phyloP scores from a whole-genome alignment of 2,888 invertebrate species.

The Deilephila porcellus region DNA sequence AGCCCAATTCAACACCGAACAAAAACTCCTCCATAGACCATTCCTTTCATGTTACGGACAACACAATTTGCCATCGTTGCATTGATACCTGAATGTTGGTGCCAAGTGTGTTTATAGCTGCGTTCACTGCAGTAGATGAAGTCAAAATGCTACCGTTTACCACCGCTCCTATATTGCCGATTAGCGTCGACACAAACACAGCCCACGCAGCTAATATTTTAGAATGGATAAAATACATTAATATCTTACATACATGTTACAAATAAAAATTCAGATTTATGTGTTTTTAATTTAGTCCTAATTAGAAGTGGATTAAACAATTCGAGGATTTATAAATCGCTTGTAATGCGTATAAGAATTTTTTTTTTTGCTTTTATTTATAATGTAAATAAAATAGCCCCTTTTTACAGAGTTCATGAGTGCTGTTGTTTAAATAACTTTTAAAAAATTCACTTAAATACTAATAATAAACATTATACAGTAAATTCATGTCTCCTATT shows the following conservation, averaged over 20 bases:
- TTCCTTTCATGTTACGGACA: constrained; percentile 30
- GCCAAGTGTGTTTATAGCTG: constrained; percentile 73
- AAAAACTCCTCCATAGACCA: constrained; percentile 31
- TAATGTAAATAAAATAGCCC: no score
- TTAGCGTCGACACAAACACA: constrained; percentile 42
- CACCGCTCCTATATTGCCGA: constrained; percentile 71
- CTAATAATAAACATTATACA: no score
- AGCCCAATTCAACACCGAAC: constrained; percentile 28
- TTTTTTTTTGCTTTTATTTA: no score
- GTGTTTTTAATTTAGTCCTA: no score
- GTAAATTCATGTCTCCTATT: no score
- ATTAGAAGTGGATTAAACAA: no score
- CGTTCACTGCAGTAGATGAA: constrained; percentile 68
- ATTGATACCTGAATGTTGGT: constrained; percentile 71
- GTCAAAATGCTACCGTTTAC: constrained; percentile 64
- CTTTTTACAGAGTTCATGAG: no score
- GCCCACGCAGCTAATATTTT: constrained; percentile 25
- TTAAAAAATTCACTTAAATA: no score
- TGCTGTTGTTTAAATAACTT: no score
- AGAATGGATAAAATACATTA: constrained; percentile 10
- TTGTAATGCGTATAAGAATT: no score
- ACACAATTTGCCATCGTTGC: constrained; percentile 38
- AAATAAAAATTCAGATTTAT: no score
- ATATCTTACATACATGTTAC: neutral
- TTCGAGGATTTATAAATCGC: no score